Evolutionary conservation across 37 sponge, comb jelly and placozoan genomes (phyloP), one percentile per base, ranked within the genome.

Genomic region (Hormiphora californensis): DNA sequence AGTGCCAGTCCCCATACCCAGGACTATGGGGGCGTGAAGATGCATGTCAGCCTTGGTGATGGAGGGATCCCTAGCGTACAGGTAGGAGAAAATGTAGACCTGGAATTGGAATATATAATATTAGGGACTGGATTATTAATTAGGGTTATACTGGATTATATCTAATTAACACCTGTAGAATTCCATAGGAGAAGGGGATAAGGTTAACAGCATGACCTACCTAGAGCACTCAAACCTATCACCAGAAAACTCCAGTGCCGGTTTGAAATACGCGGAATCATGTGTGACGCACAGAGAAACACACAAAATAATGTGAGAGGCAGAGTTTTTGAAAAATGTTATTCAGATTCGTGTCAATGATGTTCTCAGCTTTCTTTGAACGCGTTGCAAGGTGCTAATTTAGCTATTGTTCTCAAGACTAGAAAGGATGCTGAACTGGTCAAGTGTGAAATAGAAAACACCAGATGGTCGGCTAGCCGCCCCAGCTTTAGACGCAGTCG

Each of bases 141-240:
- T 46, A 12, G 12, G 51, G 15, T 49, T 49, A 49, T 49, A 49
- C 9, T 49, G 15, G 9, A 9, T 49, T 15, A 49, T 9, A 49
- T 49, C 15, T 17, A 15, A 49, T 9, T 49, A 15, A 49, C 27
- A 73, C 81, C 81, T 32, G 46, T 28, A 73, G 43, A 11, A 73
- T 73, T n/a, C 81, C 81, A 36, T 73, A 73, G 1, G 81, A 73
- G 23, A 73, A 73, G 27, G 81, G 81, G 15, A 73, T 41, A 8
- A 73, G 4, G 46, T 73, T 73, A 19, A 73, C 81, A 1, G 81
- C 81, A 33, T 73, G 81, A 15, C 81, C 81, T n/a, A 2, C 81
- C 81, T 17, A 73, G 46, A 1, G 81, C 40, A 40, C 81, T 43
- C 1, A 39, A 17, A 1, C 4, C 32, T 4, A 73, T 73, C 44